Conservation (phyloP, 2,888 invertebrate genomes). For the Tortricodes alternella region DNA sequence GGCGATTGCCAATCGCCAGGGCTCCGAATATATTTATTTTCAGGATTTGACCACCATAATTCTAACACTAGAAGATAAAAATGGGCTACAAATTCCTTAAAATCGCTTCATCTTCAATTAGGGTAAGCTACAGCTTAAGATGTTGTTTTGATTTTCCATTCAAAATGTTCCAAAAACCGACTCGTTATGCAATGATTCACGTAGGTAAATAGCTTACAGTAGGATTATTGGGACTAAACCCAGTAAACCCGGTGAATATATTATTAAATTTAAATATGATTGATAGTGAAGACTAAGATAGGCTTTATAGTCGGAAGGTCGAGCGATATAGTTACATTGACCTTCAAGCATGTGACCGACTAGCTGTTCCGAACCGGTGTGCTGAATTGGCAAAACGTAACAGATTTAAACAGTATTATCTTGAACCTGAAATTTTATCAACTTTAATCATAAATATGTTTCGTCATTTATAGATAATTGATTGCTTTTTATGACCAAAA, state of each 20-base stretch:
- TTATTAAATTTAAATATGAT: background rate
- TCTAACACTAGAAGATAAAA: constrained; percentile 37
- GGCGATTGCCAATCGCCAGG: constrained; percentile 52
- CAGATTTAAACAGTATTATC: constrained; percentile 5
- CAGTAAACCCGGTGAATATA: background rate
- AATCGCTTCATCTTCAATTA: constrained; percentile 66
- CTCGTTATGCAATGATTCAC: constrained; percentile 66
- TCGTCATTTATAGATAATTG: background rate
- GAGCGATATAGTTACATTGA: constrained; percentile 44
- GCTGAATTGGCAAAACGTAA: background rate
- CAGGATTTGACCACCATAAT: constrained; percentile 38
- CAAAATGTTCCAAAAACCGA: constrained; percentile 36
- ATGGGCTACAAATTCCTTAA: constrained; percentile 75
- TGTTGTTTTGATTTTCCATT: background rate
- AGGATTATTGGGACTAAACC: background rate
- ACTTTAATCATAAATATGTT: background rate
- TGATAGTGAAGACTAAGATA: background rate
- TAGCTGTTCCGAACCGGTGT: constrained; percentile 40
- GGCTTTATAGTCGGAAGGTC: background rate
- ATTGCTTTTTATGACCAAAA: background rate
- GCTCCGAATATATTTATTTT: constrained; percentile 40
- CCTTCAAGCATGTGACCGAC: constrained; percentile 74
- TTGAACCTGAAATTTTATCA: background rate
- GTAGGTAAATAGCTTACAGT: background rate
- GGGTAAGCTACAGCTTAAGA: constrained; percentile 54